Evolutionary conservation across 2,797 vertebrate genomes (phyloP), one percentile per base, ranked within the genome.

Genomic region (Silurus aristotelis): DNA sequence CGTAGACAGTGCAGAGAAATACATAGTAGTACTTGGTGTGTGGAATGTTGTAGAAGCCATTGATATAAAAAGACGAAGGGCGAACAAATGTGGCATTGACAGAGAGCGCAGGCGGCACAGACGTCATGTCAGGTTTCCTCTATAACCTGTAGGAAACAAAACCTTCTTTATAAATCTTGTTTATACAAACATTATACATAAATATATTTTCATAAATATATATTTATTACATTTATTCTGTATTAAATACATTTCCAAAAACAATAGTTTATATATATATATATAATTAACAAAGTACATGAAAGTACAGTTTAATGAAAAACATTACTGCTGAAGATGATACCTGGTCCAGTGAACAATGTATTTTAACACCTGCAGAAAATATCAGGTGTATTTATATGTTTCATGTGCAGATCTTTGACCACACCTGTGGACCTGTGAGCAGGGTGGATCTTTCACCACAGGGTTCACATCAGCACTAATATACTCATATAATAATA

Each of bases 1-100:
- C 76, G 76, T 86, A 90, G 25, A 89, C 80, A 60, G 72, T 70
- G 55, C 48, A 85, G 52, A 90, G 27, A 68, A 90, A 90, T 8
- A 73, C 20, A 48, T 48, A 88, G 31, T 66, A 88, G 5, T 84
- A 88, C 3, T 84, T 84, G 6, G 25, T 71, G 66, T 89, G 84
- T 22, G 86, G 84, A 3, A 87, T 5, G 66, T 87, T 87, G 61
- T 25, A 58, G 75, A 90, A 86, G 25, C 87, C 87, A 66, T 14
- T 85, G 19, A 88, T 68, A 8, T 70, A 84, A 70, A 87, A 87
- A 10, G 67, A 82, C 17, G 66, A 43, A 60, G 80, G 80, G 7
- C 80, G 80, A 71, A 82, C 15, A 60, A 72, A 72, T 58, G 80
- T 82, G 17, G 20, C 20, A 46, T 82, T 82, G n/a, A 31, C 31